Evolutionary conservation across 1,140 invertebrate species (phyloP), one percentile per base, ranked within the genome.

Genomic region (Octopus bimaculoides): DNA sequence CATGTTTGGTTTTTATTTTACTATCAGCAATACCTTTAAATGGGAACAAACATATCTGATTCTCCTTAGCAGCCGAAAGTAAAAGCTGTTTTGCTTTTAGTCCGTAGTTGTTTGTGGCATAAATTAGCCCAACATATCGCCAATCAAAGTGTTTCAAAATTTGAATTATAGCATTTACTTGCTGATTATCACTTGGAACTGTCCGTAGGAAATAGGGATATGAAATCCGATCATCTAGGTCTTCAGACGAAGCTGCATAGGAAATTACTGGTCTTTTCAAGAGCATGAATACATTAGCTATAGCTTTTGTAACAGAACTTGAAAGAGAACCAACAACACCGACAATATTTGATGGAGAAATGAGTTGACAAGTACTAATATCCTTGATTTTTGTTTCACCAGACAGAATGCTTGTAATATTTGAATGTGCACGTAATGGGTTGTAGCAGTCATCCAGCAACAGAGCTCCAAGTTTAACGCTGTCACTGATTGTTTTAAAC

Each of bases 91-190:
- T 86, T 2, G 85, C 88, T 77, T 86, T 87, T 8, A 80, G 84
- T 14, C 94, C 94, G 84, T 94, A 94, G 79, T 87, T 87, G 77
- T 87, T 88, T 12, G 83, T 79, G 5, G 87, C 85, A 78, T 88
- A 87, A 17, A 89, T 69, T 4, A 88, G 52, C 4, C 86, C 86
- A 6, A 88, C 84, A 53, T 86, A 88, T 14, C 85, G 61, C 86
- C 87, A 88, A 0, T 80, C 82, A 81, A 87, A 93, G 84, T 71
- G 20, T 56, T 82, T 90, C 26, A 94, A 91, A 75, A 95, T 92
- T 85, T 94, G 92, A 7, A 93, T 92, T 91, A 95, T 94, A 0
- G 93, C 93, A 81, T 92, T 91, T 0, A 93, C 93, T 88, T 95
- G 94, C 85, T 85, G 82, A 4, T 83, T 81, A 78, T 89, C 88